Percentiles rank a stretch among this genome's conserved stretches.
phyloP scores from a whole-genome alignment of 2,113 vertebrate species.

The Poecilia latipinna region DNA sequence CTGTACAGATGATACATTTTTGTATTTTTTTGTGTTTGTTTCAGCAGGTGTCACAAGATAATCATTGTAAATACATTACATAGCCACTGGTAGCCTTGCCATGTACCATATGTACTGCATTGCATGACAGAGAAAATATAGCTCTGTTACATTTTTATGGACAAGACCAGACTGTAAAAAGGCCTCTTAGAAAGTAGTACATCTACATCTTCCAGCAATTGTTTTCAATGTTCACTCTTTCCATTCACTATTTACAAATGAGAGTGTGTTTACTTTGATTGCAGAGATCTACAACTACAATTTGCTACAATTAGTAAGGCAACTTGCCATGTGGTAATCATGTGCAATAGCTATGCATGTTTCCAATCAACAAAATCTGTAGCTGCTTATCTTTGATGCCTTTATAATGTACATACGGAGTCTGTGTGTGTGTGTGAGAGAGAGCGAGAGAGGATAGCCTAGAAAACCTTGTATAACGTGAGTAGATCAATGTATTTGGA shows the following conservation, averaged over 20 bases:
- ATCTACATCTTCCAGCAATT: not conserved
- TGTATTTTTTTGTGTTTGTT: constrained; percentile 10
- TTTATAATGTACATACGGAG: constrained; percentile 53
- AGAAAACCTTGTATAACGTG: not conserved
- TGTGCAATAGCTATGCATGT: not conserved
- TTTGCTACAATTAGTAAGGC: constrained; percentile 4
- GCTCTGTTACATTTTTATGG: not conserved
- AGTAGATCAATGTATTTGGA: too few relatives aligned
- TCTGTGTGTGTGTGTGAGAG: constrained; percentile 4
- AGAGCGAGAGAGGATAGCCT: not conserved
- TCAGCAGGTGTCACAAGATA: not conserved
- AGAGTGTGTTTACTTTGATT: constrained; percentile 61
- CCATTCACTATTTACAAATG: constrained; percentile 71
- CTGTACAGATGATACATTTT: constrained; percentile 19
- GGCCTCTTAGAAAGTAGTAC: not conserved
- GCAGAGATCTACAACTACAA: constrained; percentile 39
- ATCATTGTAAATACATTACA: constrained; percentile 26
- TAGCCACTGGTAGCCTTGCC: constrained; percentile 4
- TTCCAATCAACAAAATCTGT: constrained; percentile 14
- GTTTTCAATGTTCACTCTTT: constrained; percentile 42
- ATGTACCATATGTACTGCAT: constrained; percentile 4
- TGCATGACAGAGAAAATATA: not conserved
- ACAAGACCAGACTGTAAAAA: not conserved
- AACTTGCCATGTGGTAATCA: not conserved
- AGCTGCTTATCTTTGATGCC: constrained; percentile 66